These are phyloP conservation scores for Brachyhypopomus occidentalis DNA, from an alignment of 2,113 vertebrate genomes.

Conservation along the genomic window DNA sequence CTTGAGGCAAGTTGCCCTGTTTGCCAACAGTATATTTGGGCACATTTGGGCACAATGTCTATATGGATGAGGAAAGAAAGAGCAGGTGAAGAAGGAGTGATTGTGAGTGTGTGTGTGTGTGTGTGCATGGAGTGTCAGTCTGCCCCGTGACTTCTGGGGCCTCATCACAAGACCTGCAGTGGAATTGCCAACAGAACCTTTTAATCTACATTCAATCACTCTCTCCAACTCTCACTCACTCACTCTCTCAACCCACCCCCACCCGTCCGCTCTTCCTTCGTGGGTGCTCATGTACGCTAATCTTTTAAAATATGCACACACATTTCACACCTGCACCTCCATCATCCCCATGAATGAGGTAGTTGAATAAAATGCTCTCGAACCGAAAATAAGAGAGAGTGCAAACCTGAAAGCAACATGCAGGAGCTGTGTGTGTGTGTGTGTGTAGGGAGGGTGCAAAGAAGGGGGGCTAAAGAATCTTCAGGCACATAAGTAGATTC, in stretches of 20 bases:
- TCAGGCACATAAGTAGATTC: slow-evolving; percentile 63
- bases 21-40: slow-evolving; percentile 43
- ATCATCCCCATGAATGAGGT: not conserved
- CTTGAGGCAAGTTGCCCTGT: slow-evolving; percentile 67
- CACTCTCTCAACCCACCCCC: too few relatives aligned
- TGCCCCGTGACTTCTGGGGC: slow-evolving; percentile 54
- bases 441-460: not conserved
- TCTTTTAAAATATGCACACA: slow-evolving; percentile 66
- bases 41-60: not conserved
- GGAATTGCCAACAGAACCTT: slow-evolving; percentile 62
- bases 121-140: slow-evolving; percentile 8
- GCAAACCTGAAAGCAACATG: too few relatives aligned
- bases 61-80: too few relatives aligned
- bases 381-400: not conserved
- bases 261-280: too few relatives aligned
- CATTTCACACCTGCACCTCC: slow-evolving; percentile 40
- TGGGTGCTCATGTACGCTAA: slow-evolving; percentile 49
- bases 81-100: too few relatives aligned
- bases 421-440: not conserved
- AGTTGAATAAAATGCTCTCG: too few relatives aligned
- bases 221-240: too few relatives aligned
- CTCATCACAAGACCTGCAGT: slow-evolving; percentile 69
- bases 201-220: not conserved
- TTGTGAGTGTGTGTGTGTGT: not conserved
- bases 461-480: not conserved